Evolutionary conservation across 2,113 vertebrate genomes (phyloP), one percentile per base, ranked within the genome.

Genomic region (Chaetura pelagica): DNA sequence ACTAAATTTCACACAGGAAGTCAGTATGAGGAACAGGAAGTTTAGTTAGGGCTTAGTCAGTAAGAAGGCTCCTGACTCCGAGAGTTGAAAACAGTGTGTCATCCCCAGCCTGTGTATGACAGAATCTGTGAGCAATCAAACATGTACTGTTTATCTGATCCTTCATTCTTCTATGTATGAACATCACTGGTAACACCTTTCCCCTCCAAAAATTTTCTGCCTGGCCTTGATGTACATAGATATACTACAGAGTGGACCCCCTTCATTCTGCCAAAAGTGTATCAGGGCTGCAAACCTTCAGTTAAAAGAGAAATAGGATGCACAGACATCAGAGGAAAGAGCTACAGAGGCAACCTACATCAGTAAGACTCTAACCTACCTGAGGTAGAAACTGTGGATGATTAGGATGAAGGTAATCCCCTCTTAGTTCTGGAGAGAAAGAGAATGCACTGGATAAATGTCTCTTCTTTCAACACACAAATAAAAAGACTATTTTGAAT

Each of bases 1-100:
- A 64, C 8, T 42, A 51, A 15, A 76, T 94, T 93, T 94, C 71
- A 89, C 48, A 76, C 87, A 94, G 71, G 35, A 77, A 91, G 49
- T 38, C 40, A 30, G 20, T 17, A 1, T 87, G 46, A 91, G 22
- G 77, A 89, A 73, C 84, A 95, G 84, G 93, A 97, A 95, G 19
- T 42, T 82, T 91, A 94, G 69, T 61, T n/a, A 78, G 21, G 69
- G 35, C 63, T 96, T 95, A 95, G 77, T 96, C 84, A 94, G 81
- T 89, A 90, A 91, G 69, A 90, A 29, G 81, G 40, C 34, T 94
- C 35, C 84, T 87, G 58, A 58, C 78, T 90, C 27, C 0, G 18
- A 87, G 46, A 76, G 66, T 72, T 91, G 77, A 93, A 94, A 94
- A 91, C 80, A 94, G 64, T 59, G 42, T 93, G 80, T 92, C 87